These are phyloP conservation scores for Rhagoletis pomonella DNA, from an alignment of 1,140 invertebrate species.

Conservation along the genomic window DNA sequence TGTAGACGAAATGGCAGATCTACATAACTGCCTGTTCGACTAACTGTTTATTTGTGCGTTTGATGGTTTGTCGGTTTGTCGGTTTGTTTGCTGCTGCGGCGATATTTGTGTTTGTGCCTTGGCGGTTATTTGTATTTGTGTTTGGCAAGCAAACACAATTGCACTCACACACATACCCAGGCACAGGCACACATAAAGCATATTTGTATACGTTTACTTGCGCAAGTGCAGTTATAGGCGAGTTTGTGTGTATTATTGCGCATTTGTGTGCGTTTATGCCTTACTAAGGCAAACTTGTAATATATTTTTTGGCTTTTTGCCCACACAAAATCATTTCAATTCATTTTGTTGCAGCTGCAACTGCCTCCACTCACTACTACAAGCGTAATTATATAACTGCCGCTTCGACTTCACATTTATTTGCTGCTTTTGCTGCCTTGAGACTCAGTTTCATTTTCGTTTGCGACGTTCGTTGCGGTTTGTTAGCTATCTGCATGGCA, in stretches of 20 bases:
- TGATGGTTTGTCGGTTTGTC: not conserved
- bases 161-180: not conserved
- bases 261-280: not conserved
- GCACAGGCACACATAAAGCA: not conserved
- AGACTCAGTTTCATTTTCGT: not conserved
- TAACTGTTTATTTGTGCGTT: not conserved
- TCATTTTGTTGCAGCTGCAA: not conserved
- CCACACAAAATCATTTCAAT: constrained; percentile 43
- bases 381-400: not conserved
- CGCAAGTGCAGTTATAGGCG: not conserved
- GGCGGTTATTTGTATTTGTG: constrained; percentile 46
- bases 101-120: not conserved
- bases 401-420: not conserved
- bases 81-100: not conserved
- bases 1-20: not conserved
- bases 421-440: not conserved
- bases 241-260: not conserved
- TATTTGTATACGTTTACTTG: not conserved
- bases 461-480: not conserved
- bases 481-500: not conserved
- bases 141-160: constrained; percentile 30
- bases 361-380: too few relatives aligned
- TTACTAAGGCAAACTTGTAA: not conserved
- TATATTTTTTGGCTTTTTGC: constrained; percentile 30
- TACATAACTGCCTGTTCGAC: constrained; percentile 3